Evolutionary conservation across 1,140 invertebrate genomes (phyloP), one percentile per base, ranked within the genome.

Genomic region (Panagrolaimus sp.): DNA sequence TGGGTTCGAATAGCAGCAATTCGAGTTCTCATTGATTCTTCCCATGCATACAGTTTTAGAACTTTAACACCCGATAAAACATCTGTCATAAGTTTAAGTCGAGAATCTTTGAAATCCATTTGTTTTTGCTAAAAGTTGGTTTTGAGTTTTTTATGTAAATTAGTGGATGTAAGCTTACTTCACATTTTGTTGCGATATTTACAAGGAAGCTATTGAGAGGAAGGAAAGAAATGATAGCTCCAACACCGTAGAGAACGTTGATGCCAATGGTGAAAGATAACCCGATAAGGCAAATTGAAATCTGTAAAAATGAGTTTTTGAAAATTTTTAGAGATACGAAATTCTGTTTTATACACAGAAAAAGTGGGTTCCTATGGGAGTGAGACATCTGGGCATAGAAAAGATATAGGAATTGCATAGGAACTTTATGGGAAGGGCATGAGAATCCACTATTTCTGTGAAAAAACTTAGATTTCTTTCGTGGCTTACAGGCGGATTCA

Each of bases 21-120:
- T 16, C 51, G 0, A 1, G 11, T 16, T 11, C 20, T 3, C 69
- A 75, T 75, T 23, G 89, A 87, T 77, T 89, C 88, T 80, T 92
- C 91, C 91, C 91, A 93, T 0, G 90, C 89, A 84, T 92, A 91
- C 88, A 93, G 90, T 86, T 93, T 93, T 65, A 93, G 88, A 66
- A 91, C 86, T 84, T 89, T 87, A 16, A 89, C 87, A 67, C 83
- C 84, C 51, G 85, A 84, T 7, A 88, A 73, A 31, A 87, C 82
- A 75, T 88, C 87, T 53, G 82, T 85, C 65, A 88, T 86, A 0
- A 87, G 76, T 45, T 82, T 83, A 0, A 88, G 79, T 71, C 89
- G 83, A 46, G 82, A 72, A 72, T 89, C 89, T 65, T 87, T 87
- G n/a, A 86, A 76, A 16, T 72, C 77, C 63, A 89, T 81, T 66